Conservation (phyloP, 2,888 invertebrate genomes). For the Matsumyia berberina region DNA sequence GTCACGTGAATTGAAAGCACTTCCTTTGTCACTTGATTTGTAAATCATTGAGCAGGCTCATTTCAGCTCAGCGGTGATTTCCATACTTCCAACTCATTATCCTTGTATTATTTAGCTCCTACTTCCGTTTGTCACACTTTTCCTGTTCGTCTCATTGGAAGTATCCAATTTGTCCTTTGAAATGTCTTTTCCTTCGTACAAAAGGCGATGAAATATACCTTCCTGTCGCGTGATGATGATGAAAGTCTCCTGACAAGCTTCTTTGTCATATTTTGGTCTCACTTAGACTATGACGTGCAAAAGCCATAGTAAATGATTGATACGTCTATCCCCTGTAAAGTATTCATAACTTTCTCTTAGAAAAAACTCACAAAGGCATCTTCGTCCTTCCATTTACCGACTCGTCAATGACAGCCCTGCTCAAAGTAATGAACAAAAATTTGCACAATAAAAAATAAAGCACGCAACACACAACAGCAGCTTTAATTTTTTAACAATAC, state of each 20-base stretch:
- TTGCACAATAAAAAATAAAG: not conserved
- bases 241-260: not conserved
- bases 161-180: slow-evolving; percentile 27
- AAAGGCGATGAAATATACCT: slow-evolving; percentile 12
- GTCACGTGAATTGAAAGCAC: not conserved
- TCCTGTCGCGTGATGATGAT: not conserved
- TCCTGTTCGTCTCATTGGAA: not conserved
- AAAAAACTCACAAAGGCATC: not conserved
- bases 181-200: not conserved
- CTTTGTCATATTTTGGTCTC: not conserved
- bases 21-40: not conserved
- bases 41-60: not conserved
- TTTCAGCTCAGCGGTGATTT: not conserved
- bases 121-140: slow-evolving; percentile 4
- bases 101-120: slow-evolving; percentile 7
- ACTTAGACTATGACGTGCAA: slow-evolving; percentile 9
- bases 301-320: slow-evolving; percentile 21
- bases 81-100: not conserved
- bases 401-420: not conserved
- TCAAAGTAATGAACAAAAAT: not conserved
- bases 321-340: slow-evolving; percentile 4
- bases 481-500: slow-evolving; percentile 14
- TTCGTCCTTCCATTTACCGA: not conserved
- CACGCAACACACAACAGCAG: not conserved
- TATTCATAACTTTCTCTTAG: too few species aligned